phyloP scores from a whole-genome alignment of 2,888 invertebrate genomes.

The Orthosia gothica region DNA sequence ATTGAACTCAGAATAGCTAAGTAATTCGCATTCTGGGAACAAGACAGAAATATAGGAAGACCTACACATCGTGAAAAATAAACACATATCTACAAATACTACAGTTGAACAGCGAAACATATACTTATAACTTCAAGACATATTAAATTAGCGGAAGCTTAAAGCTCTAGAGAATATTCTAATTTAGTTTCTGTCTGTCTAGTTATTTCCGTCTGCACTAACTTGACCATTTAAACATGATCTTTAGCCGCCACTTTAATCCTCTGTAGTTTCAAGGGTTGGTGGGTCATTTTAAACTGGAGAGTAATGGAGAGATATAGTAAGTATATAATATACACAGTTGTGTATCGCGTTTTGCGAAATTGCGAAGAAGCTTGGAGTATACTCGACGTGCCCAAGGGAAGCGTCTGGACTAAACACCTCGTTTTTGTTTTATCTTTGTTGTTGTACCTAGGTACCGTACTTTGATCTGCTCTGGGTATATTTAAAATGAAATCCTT shows the following conservation, averaged over 20 bases:
- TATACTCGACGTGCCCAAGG: constrained; percentile 82
- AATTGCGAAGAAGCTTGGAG: constrained; percentile 87
- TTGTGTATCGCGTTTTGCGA: constrained; percentile 85
- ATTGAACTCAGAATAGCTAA: not conserved
- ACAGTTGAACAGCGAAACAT: constrained; percentile 15
- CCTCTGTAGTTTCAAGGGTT: constrained; percentile 65
- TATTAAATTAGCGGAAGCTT: constrained; percentile 80
- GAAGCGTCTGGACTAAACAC: constrained; percentile 88
- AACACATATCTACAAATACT: not conserved
- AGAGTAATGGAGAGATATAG: constrained; percentile 76
- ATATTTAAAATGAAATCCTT: constrained; percentile 33
- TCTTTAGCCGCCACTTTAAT: constrained; percentile 72
- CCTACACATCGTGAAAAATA: not conserved
- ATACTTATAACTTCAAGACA: constrained; percentile 70
- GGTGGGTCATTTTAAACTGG: constrained; percentile 78
- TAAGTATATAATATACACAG: constrained; percentile 74
- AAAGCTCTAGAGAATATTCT: constrained; percentile 86
- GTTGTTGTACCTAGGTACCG: constrained; percentile 69
- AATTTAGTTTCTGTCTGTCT: constrained; percentile 87
- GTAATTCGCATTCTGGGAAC: not conserved
- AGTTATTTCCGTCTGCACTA: constrained; percentile 86
- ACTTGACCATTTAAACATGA: constrained; percentile 77
- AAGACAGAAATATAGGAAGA: not conserved
- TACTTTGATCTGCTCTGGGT: constrained; percentile 68
- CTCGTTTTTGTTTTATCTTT: constrained; percentile 79